Conservation (phyloP, 2,888 invertebrate genomes). For the Synergus laeviventris region DNA sequence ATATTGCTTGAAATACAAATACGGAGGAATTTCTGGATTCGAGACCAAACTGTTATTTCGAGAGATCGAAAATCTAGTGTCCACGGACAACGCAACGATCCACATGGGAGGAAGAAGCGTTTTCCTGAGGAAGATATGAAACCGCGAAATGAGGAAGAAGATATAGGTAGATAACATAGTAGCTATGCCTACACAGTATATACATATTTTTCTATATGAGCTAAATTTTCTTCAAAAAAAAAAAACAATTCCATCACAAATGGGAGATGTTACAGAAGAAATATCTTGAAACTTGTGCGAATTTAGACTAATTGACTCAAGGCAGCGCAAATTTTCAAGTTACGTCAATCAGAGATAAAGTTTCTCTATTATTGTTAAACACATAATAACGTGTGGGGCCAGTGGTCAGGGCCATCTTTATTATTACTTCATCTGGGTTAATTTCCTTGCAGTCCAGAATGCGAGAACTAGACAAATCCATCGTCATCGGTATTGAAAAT, state of each 20-base stretch:
- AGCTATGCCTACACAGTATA: background rate
- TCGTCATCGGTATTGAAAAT: conserved; percentile 17
- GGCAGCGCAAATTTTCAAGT: conserved; percentile 49
- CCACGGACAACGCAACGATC: conserved; percentile 12
- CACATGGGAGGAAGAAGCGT: conserved; percentile 16
- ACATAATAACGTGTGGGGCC: conserved; percentile 62
- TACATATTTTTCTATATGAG: too few species aligned
- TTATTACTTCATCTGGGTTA: conserved; percentile 62
- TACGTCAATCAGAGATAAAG: conserved; percentile 50
- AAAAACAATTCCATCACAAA: too few species aligned
- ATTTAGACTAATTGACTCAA: conserved; percentile 56
- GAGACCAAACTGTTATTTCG: conserved; percentile 17
- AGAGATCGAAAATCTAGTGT: conserved; percentile 22
- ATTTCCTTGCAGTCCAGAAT: conserved; percentile 52
- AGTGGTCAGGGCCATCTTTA: conserved; percentile 67
- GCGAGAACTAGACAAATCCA: conserved; percentile 47
- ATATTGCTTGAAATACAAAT: background rate
- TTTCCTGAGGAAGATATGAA: conserved; percentile 7
- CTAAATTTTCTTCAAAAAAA: too few species aligned
- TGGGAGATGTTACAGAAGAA: too few species aligned
- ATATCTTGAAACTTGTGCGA: background rate
- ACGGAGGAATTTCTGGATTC: background rate
- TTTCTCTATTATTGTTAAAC: conserved; percentile 62
- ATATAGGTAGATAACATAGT: background rate
- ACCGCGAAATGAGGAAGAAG: conserved; percentile 16